These are phyloP conservation scores for Pelochelys cantorii DNA, from an alignment of 2,797 vertebrate species.

Conservation along the genomic window DNA sequence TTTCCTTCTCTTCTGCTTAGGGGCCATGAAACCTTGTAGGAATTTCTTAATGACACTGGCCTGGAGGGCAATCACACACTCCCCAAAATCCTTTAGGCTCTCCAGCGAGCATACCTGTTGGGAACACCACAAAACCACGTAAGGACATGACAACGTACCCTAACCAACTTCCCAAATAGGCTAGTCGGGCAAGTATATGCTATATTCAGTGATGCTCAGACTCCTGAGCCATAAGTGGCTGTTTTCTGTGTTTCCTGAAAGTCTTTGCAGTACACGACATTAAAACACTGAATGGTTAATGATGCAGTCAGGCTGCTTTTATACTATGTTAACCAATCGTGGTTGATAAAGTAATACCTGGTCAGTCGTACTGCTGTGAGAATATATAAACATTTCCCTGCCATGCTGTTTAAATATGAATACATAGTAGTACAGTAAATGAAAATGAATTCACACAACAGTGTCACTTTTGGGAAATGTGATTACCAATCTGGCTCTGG, in stretches of 20 bases:
- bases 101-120: slow-evolving; percentile 87
- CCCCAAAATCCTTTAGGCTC: slow-evolving; percentile 94
- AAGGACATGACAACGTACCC: neutral
- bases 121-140: fast-evolving
- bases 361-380: neutral
- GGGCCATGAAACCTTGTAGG: slow-evolving; percentile 98
- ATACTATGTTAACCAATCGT: too few species aligned
- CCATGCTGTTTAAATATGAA: neutral
- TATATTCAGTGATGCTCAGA: neutral
- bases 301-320: too few species aligned
- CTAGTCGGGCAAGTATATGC: neutral
- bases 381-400: neutral
- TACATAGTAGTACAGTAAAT: neutral
- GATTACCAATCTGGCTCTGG: too few species aligned
- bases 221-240: neutral
- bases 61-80: slow-evolving; percentile 93
- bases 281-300: neutral
- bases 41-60: slow-evolving; percentile 98
- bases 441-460: neutral
- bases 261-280: neutral
- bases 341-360: too few species aligned
- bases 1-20: slow-evolving; percentile 95
- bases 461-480: neutral
- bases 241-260: neutral
- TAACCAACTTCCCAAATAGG: neutral